Conservation (phyloP, 2,888 invertebrate species). For the Cancer borealis region DNA sequence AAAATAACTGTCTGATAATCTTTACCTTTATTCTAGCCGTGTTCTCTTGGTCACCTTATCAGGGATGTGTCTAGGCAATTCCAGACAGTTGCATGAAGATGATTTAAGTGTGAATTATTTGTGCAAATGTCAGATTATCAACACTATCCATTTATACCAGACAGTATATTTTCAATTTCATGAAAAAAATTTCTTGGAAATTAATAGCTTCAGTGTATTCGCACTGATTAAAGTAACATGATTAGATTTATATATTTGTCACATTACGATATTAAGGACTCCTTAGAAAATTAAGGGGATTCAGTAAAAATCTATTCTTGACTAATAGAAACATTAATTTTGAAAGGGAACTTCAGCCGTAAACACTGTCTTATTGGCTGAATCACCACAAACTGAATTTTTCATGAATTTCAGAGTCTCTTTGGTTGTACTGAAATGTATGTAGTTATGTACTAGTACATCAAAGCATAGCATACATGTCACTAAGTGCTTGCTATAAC, state of each 20-base stretch:
- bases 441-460: background rate
- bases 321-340: background rate
- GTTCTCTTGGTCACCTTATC: too few species aligned
- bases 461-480: background rate
- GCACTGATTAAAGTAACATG: background rate
- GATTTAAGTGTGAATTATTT: background rate
- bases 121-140: too few species aligned
- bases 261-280: background rate
- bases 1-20: too few species aligned
- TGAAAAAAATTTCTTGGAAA: too few species aligned
- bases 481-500: constrained; percentile 25
- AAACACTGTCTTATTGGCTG: background rate
- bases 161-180: too few species aligned
- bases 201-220: background rate
- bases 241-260: background rate
- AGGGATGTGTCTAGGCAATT: too few species aligned
- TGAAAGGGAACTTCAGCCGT: background rate
- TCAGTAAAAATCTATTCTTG: background rate
- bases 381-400: background rate
- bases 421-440: background rate
- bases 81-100: too few species aligned
- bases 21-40: too few species aligned
- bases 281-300: background rate
- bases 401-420: background rate
- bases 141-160: too few species aligned